A percentile compares a stretch with the other conserved stretches of the same genome.
Evolutionary conservation across 2,888 invertebrate species (phyloP).

Genomic region (Pristionchus fissidentatus): DNA sequence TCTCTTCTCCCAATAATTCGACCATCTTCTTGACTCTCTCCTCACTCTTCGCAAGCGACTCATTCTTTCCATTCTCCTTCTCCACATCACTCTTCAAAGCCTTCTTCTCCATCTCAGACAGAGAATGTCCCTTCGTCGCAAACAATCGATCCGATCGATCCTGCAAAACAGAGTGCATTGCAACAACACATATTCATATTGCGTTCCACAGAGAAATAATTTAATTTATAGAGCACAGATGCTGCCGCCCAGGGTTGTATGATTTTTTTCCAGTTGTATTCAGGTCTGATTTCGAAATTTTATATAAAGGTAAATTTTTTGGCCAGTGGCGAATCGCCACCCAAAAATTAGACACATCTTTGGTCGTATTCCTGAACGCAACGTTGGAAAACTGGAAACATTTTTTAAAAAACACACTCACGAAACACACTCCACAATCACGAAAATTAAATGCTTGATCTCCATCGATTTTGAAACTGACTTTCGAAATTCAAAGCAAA

Average conservation of each 20-base stretch:
- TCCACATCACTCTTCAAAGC: constrained; percentile 79
- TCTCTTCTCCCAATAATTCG: constrained; percentile 81
- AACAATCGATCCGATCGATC: constrained; percentile 96
- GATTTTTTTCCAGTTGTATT: too few relatives aligned
- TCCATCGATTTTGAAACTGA: too few relatives aligned
- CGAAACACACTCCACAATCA: too few relatives aligned
- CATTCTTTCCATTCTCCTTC: constrained; percentile 59
- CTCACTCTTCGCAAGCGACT: constrained; percentile 33
- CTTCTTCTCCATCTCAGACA: constrained; percentile 91
- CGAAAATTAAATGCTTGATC: too few relatives aligned
- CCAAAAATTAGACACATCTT: too few relatives aligned
- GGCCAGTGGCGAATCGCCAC: too few relatives aligned
- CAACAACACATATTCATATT: background rate
- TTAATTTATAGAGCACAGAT: background rate
- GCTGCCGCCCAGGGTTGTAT: background rate
- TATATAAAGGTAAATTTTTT: too few relatives aligned
- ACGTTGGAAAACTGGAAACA: too few relatives aligned
- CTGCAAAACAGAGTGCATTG: constrained; percentile 91
- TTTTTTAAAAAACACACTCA: too few relatives aligned
- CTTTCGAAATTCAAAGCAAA: too few relatives aligned
- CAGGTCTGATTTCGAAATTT: too few relatives aligned
- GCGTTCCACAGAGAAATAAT: background rate
- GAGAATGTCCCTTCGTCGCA: constrained; percentile 88
- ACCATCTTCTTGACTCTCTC: constrained; percentile 57
- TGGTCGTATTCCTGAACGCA: too few relatives aligned